Conservation (phyloP, 2,113 vertebrate genomes). For the Elephas maximus region DNA sequence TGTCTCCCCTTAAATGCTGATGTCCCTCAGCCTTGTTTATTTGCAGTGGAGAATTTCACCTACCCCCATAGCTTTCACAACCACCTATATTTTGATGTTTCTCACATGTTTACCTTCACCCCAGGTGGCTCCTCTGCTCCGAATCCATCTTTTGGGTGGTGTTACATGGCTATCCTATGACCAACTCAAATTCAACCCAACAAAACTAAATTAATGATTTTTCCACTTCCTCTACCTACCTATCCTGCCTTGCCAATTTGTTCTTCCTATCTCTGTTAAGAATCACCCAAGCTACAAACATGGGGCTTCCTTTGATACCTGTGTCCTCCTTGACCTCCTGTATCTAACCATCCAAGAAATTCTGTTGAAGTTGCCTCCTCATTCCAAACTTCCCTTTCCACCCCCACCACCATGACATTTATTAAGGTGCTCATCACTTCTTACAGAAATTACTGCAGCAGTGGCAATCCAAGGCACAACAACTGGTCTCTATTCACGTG, state of each 20-base stretch:
- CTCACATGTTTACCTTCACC: background rate
- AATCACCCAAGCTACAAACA: background rate
- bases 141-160: background rate
- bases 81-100: background rate
- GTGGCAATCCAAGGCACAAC: background rate
- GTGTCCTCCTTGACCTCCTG: background rate
- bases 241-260: background rate
- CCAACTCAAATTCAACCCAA: background rate
- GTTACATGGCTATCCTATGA: background rate
- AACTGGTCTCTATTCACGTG: background rate
- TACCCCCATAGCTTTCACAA: background rate
- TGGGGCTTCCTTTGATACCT: background rate
- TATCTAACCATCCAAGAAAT: background rate
- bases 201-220: background rate
- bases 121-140: background rate
- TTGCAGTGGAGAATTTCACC: background rate
- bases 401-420: background rate
- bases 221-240: background rate
- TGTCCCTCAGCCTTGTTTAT: background rate
- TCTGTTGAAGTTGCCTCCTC: background rate
- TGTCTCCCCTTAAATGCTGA: background rate
- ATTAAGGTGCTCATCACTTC: background rate
- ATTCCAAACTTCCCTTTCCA: background rate
- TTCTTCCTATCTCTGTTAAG: background rate
- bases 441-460: background rate